Percentiles rank a stretch among this genome's conserved stretches.
Conservation (phyloP, 2,797 vertebrate species). For the Channallabes apus region DNA sequence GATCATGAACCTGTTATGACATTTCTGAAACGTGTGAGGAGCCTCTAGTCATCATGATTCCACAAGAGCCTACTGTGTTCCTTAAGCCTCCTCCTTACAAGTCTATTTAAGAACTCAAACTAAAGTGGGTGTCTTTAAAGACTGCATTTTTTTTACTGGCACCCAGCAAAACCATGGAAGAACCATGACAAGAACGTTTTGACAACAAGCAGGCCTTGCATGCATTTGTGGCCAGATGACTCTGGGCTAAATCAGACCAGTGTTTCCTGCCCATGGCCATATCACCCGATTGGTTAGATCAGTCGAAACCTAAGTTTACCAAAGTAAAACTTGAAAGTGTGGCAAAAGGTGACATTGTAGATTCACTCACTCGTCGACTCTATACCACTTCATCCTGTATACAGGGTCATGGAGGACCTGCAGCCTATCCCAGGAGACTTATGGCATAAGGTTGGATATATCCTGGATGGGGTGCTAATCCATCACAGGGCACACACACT, state of each 20-base stretch:
- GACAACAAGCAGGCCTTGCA: background rate
- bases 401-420: too few species aligned
- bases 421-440: too few species aligned
- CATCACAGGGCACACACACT: too few species aligned
- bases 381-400: too few species aligned
- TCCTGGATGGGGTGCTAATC: too few species aligned
- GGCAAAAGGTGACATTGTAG: background rate
- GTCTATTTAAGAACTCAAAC: background rate
- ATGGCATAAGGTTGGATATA: too few species aligned
- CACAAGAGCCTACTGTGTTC: background rate
- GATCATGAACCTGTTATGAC: background rate
- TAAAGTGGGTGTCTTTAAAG: background rate
- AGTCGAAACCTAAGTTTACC: background rate
- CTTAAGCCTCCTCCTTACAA: background rate
- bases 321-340: background rate
- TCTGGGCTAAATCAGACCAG: background rate
- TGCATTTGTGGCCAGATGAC: background rate
- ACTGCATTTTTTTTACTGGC: background rate
- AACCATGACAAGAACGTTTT: background rate
- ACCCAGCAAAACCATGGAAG: background rate
- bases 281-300: background rate
- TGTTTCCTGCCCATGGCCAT: background rate
- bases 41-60: background rate
- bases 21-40: background rate
- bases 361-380: too few species aligned